Base-by-base conservation (phyloP, 1,140 invertebrate genomes). In the Lysiphlebus fabarum region DNA sequence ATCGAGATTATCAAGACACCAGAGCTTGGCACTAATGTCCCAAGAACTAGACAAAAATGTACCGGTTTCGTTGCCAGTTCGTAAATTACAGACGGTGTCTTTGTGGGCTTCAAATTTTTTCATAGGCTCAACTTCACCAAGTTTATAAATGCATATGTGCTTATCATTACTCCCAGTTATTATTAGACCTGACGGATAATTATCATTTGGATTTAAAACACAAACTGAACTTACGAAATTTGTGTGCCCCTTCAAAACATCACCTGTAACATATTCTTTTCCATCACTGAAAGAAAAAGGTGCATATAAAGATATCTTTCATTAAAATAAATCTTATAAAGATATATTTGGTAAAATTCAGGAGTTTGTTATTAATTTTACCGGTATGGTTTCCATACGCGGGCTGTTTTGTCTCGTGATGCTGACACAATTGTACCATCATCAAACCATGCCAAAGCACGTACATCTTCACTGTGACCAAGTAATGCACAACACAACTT, bases 101-200 rank as follows among this genome's bases (percentile, higher is more conserved):
- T 87, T 84, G 73, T 98, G 95, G 6, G 90, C 91, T 62, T 86
- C 84, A 6, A 96, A 79, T 42, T 83, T 86, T 7, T 87, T 68
- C 48, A 85, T 75, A 2, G 87, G 85, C 48, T 86, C 80, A 44
- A 75, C 78, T 50, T 83, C 81, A 41, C 83, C 82, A 8, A 83
- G 72, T 56, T 84, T 81, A 73, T 91, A 96, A 10, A 90, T 84
- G 62, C 90, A 83, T 66, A 98, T 93, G 1, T 83, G 85, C 51
- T 85, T 86, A 74, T 98, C 94, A 78, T 95, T 92, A 65, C 93
- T 92, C 8, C 93, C 94, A 36, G 93, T 95, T 4, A 94, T 77
- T 65, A 96, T 89, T 4, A 92, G 72, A 14, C 93, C 93, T 37
- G 87, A 82, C 6, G 90, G 88, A 75, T 84, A 86, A 14, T 82